Conservation (phyloP, 2,113 vertebrate species). For the Ceuthmochares aereus region DNA sequence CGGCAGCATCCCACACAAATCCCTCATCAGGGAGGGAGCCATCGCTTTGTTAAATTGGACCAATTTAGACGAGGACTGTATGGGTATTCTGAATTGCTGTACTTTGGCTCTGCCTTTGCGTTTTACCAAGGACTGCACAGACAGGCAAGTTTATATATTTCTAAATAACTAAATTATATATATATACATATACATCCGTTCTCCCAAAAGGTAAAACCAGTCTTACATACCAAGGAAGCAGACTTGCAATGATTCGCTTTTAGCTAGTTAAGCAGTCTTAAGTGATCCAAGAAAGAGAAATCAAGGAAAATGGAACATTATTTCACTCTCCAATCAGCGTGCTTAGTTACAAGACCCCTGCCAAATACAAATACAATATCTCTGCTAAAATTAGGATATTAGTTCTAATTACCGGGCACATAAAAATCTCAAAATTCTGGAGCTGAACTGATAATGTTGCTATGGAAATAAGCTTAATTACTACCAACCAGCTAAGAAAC, state of each 20-base stretch:
- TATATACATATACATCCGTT: background rate
- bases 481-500: background rate
- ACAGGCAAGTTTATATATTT: background rate
- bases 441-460: slow-evolving; percentile 39
- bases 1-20: background rate
- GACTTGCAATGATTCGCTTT: background rate
- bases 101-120: background rate
- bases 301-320: slow-evolving; percentile 31
- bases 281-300: background rate
- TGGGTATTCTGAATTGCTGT: background rate
- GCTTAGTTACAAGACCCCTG: slow-evolving; percentile 12
- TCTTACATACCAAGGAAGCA: background rate
- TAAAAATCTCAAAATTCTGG: background rate
- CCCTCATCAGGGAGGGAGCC: background rate
- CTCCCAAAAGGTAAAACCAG: background rate
- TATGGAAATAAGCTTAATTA: slow-evolving; percentile 56
- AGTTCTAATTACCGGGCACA: slow-evolving; percentile 44
- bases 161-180: background rate
- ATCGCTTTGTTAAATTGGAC: background rate
- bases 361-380: slow-evolving; percentile 29
- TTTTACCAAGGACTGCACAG: background rate
- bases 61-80: background rate
- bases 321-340: slow-evolving; percentile 10
- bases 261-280: background rate
- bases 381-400: slow-evolving; percentile 58